phyloP scores from a whole-genome alignment of 2,888 invertebrate genomes.

The Melieria crassipennis region DNA sequence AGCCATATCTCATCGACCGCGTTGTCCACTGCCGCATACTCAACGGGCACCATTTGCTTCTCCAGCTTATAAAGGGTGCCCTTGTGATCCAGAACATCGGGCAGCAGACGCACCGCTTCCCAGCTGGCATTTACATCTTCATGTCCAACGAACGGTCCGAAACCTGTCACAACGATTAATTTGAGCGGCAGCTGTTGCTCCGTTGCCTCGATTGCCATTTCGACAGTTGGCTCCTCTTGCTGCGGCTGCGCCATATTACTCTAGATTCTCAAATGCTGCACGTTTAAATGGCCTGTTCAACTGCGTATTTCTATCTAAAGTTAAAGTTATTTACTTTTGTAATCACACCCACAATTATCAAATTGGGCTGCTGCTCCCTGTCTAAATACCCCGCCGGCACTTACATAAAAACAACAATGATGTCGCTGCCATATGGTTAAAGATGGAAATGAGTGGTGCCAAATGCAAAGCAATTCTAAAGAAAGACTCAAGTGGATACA shows the following conservation, averaged over 20 bases:
- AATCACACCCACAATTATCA: no score
- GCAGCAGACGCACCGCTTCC: constrained; percentile 75
- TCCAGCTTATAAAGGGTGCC: constrained; percentile 67
- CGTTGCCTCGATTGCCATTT: not conserved
- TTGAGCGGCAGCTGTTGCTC: constrained; percentile 40
- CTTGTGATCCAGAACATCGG: constrained; percentile 57
- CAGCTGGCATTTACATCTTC: constrained; percentile 77
- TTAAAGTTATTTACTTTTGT: no score
- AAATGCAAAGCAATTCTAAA: no score
- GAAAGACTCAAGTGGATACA: no score
- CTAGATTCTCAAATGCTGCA: no score
- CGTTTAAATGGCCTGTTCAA: no score
- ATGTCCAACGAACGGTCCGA: constrained; percentile 78
- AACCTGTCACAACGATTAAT: constrained; percentile 73
- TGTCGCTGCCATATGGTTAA: no score
- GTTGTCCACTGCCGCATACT: constrained; percentile 72
- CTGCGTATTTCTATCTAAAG: no score
- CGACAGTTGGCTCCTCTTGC: not conserved
- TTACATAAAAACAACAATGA: no score
- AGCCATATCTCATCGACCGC: constrained; percentile 73
- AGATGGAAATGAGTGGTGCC: no score
- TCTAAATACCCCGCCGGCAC: no score
- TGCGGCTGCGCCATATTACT: constrained; percentile 26
- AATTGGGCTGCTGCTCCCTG: no score
- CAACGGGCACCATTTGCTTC: constrained; percentile 71